Base-by-base conservation (phyloP, 2,113 vertebrate genomes). In the Ivindomyrus marchei region DNA sequence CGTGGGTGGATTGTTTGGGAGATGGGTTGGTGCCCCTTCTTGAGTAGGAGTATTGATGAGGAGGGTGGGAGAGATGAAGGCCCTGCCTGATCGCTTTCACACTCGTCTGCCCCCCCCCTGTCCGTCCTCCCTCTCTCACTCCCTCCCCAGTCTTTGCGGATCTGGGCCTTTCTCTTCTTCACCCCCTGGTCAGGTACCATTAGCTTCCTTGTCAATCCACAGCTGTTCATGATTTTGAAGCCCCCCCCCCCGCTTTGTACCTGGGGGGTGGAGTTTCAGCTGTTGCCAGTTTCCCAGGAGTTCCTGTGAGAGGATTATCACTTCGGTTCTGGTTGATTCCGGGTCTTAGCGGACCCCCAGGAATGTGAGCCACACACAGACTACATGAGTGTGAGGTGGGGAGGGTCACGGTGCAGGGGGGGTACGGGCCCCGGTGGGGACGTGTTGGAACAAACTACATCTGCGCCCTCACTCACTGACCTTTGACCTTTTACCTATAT, bases 151-250 rank as follows among this genome's bases (percentile, higher is more conserved):
- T 31, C 1, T 5, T 86, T 46, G 7, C 2, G 3, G 24, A n/a
- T 86, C 3, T 50, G 9, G 83, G 15, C 24, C 46, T 85, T 52
- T 13, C 84, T 49, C 15, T 4, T 49, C 27, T 19, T 0, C 27
- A 8, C 27, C 47, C 11, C 39, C 39, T 19, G 36, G 10, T 50
- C 85, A 5, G 15, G 47, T 77, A 86, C 31, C 2, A 24, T 47
- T 17, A n/a, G 53, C 50, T 21, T 62, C 47, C 46, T n/a, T 21
- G 80, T 70, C 93, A 91, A 91, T 90, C 87, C 93, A 94, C 96
- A 97, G 95, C 96, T 97, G 96, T 93, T 94, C 94, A 92, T 96
- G 93, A 96, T 97, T 96, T 96, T 93, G 91, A 77, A 94, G 94
- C 88, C 92, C 90, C 85, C 49, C 74, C 21, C 95, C 10, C 27